Evolutionary conservation across 30 jellyfish, hydroid and myxozoan genomes (phyloP), one percentile per base, ranked within the genome.

Genomic region (Aurelia sp.): DNA sequence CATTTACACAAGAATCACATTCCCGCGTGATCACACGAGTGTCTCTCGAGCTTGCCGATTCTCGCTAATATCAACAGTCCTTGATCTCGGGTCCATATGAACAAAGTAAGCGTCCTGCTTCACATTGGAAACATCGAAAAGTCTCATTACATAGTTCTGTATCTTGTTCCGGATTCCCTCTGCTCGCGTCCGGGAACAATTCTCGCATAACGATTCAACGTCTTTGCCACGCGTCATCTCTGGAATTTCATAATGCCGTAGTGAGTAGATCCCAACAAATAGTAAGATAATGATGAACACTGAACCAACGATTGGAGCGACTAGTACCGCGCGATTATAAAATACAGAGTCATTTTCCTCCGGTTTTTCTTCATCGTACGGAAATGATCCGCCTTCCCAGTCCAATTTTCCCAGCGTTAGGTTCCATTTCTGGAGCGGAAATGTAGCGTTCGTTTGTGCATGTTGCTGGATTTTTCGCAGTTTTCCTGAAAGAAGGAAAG

Each of bases 331-430:
- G 62, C 87, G 84, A 80, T 84, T 51, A 57, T 71, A 84, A 53
- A 84, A 84, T 47, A 63, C 73, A 0, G 58, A 44, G 74, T 63
- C 87, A 4, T 72, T 66, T 35, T 72, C 83, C 47, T 62, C 41
- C 57, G 63, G 65, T 17, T 67, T 70, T 30, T 71, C 84, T 13
- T 73, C 84, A 19, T 84, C 87, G 69, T 71, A 84, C 13, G 93
- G 93, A 62, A 84, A 84, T 11, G 93, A 84, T 58, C 93, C 93
- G 74, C 93, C 93, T 72, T 84, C 93, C 93, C 93, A 84, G 60
- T 70, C 82, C 58, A 84, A 41, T 17, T 63, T 84, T 17, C 75
- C 73, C 58, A 69, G 62, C 68, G 79, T 78, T 1, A 78, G 19
- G 79, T 78, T 78, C 79, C 64, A 52, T 17, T 69, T 81, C 8